Evolutionary conservation across 2,888 invertebrate genomes (phyloP), one percentile per base, ranked within the genome.

Genomic region (Anarsia innoxiella): DNA sequence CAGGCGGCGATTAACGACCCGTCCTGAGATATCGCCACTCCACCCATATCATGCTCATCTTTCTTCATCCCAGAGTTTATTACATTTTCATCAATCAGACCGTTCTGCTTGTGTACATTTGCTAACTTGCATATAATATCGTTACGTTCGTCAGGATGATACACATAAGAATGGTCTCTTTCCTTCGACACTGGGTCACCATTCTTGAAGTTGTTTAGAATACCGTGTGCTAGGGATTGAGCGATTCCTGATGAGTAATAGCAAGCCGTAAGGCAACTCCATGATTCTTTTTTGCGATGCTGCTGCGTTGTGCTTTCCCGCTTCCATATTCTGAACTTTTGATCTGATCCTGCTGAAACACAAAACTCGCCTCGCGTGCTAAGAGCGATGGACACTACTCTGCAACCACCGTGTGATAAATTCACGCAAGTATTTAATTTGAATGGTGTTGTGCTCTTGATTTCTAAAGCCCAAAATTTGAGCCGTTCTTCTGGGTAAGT

Each of bases 1-100:
- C 85, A 86, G 1, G 83, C 84, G 0, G 86, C 86, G n/a, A 84
- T 80, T 37, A 84, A 48, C 0, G 86, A 86, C 0, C 86, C 84
- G 14, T 85, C 86, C 30, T 76, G 73, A 0, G 85, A 83, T 45
- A 86, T 73, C 8, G 79, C 80, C 3, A 79, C 74, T 1, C 75
- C 79, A 0, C 82, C 82, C 76, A 84, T 78, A 16, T 66, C 66
- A n/a, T 46, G 52, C 37, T 66, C 66, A 31, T 66, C 53, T 8
- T 40, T 53, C 1, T 51, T 56, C 41, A 57, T 42, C n/a, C 56
- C 51, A 8, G 52, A 26, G 23, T 53, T 54, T 1, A 62, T 36
- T 3, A 50, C 34, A 1, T 42, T 45, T 0, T 49, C 44, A 15
- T 56, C 56, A 2, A 57, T 49, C 1, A 66, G 41, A 1, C 44